phyloP scores from a whole-genome alignment of 2,113 vertebrate species.

The Malurus cyaneus region DNA sequence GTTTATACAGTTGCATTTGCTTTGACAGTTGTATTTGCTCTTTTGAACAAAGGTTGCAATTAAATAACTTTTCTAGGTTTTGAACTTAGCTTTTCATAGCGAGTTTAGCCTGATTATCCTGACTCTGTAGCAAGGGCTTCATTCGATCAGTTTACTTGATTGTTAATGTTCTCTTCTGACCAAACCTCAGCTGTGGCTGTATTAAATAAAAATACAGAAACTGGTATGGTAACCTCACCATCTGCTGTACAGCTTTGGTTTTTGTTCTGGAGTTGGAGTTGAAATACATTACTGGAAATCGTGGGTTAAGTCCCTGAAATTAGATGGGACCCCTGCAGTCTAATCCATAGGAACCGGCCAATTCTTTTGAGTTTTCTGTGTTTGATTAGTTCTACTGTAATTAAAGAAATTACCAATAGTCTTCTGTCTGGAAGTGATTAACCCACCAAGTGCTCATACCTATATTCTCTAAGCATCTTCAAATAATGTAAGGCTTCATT shows the following conservation, averaged over 20 bases:
- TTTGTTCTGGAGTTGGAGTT: conserved; percentile 70
- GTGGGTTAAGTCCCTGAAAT: conserved; percentile 67
- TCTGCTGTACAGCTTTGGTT: conserved; percentile 80
- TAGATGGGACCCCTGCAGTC: conserved; percentile 73
- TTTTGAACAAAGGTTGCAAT: neutral
- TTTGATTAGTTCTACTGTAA: conserved; percentile 82
- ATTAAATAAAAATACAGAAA: conserved; percentile 31
- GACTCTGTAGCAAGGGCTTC: neutral
- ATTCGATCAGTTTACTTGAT: neutral
- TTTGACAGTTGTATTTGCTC: neutral
- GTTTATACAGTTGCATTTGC: neutral
- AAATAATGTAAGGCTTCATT: conserved; percentile 18
- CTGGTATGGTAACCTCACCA: conserved; percentile 76
- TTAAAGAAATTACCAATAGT: conserved; percentile 77
- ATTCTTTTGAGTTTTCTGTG: conserved; percentile 73
- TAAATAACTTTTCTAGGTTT: neutral
- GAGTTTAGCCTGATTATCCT: neutral
- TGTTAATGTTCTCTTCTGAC: neutral
- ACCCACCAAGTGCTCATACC: conserved; percentile 35
- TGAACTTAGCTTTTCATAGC: neutral
- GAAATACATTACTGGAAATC: conserved; percentile 69
- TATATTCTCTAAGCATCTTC: conserved; percentile 43
- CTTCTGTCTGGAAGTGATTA: conserved; percentile 61
- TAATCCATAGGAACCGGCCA: conserved; percentile 74
- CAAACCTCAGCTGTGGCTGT: conserved; percentile 30